phyloP scores from a whole-genome alignment of 1,140 invertebrate species.

The Rhyzopertha dominica region DNA sequence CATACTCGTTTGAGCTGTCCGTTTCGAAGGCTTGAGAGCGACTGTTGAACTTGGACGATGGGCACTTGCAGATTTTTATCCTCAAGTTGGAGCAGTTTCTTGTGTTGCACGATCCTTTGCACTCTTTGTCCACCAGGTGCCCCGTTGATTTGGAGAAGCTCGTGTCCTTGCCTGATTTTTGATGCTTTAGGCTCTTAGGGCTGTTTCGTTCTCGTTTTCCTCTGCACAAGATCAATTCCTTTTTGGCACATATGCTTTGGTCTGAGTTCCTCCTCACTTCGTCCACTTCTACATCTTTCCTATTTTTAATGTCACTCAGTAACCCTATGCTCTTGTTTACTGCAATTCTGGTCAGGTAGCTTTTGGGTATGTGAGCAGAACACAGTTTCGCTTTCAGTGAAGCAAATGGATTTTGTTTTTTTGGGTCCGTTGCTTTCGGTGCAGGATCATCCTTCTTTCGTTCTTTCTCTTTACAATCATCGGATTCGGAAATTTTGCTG shows the following conservation, averaged over 20 bases:
- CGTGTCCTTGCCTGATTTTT: conserved; percentile 21
- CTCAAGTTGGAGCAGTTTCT: conserved; percentile 30
- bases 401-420: conserved; percentile 41
- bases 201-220: conserved; percentile 34
- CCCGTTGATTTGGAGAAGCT: conserved; percentile 41
- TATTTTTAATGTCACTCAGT: conserved; percentile 15
- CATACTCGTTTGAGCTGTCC: conserved; percentile 53
- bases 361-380: conserved; percentile 45
- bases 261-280: conserved; percentile 17
- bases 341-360: conserved; percentile 43
- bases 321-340: conserved; percentile 44
- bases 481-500: conserved; percentile 16
- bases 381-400: conserved; percentile 45
- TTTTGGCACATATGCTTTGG: no score
- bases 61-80: conserved; percentile 40
- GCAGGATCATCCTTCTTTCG: conserved; percentile 41
- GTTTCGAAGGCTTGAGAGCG: conserved; percentile 42
- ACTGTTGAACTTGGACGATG: conserved; percentile 22
- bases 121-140: conserved; percentile 34
- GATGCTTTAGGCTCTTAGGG: conserved; percentile 32
- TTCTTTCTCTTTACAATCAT: conserved; percentile 31
- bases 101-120: conserved; percentile 19
- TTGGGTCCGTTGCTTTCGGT: conserved; percentile 37
- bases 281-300: conserved; percentile 22
- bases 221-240: no score